Base-by-base conservation (phyloP, 2,797 vertebrate species). In the Acrossocheilus wenchowensis region DNA sequence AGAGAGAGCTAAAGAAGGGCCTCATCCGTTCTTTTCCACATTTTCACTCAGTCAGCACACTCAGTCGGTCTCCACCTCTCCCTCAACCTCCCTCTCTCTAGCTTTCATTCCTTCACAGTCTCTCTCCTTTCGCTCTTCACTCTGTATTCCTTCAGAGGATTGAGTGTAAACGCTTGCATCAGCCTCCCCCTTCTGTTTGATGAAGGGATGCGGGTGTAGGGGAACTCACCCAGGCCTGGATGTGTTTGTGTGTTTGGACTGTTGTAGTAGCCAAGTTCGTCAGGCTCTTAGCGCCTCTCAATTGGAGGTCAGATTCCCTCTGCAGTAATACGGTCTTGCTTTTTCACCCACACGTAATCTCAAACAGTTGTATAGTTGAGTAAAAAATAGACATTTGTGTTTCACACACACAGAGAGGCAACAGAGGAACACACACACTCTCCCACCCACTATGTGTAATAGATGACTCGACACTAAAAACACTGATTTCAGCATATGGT, bases 131-230 rank as follows among this genome's bases (percentile, higher is more conserved):
- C 69, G 26, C 78, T 82, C 71, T 62, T 79, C 26, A 34, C 9
- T 82, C 84, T 78, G 11, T 68, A 48, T 83, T 83, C 41, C 82
- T 83, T 79, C 6, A 60, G 77, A 85, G 39, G 50, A 85, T 68
- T 86, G 71, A 69, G 50, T n/a, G 69, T 78, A 64, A 69, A 80
- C 50, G 64, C 78, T 86, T 86, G 54, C 84, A 62, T 86, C 84
- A 86, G 84, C 84, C 84, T 81, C 84, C 83, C 81, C 48, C 77
- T 79, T 79, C 66, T 30, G 50, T 57, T 57, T 87, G 88, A 73
- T 78, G 45, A 81, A 89, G 77, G 68, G 72, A 74, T 87, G 66
- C 60, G 26, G 64, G 43, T 57, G 34, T 73, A n/a, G 48, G 62
- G 62, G 60, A 62, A 26, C 39, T 82, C 19, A 6, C 17, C 50